Base-by-base conservation (phyloP, 2,888 invertebrate species). In the Drosophila pegasa region DNA sequence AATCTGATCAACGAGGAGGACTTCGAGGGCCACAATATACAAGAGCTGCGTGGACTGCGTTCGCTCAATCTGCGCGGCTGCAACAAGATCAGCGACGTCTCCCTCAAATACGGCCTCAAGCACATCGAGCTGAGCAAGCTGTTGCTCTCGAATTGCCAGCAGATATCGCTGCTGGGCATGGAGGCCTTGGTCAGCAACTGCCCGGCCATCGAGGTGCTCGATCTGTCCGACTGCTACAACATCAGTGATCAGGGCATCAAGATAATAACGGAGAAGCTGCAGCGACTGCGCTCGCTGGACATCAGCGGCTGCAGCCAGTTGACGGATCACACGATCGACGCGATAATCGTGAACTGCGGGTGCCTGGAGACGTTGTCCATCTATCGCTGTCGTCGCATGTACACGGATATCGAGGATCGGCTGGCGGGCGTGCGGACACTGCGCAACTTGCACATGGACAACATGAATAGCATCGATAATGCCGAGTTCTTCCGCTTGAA, bases 41-140 rank as follows among this genome's bases (percentile, higher is more conserved):
- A 93, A 33, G 92, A 93, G 33, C 82, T 95, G 14, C 93, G 92
- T 71, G 92, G 93, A 0, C 92, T 96, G 2, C 93, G 92, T 65
- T 93, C 93, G 50, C 92, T 96, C 7, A 94, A 96, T 87, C 92
- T 96, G 16, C 94, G 94, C 64, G 94, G 94, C 1, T 96, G 96
- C 87, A 95, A 94, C 75, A 94, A 94, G 90, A 94, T 96, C 56
- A 95, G 95, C 18, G 96, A 96, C 91, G 94, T 95, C 0, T 95
- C 96, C 70, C 89, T 96, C 10, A 95, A 94, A 68, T 94, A 95
- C 80, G 94, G 95, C 38, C 93, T 96, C 70, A 93, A 93, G 67
- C 95, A 95, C 83, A 93, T 93, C 52, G 95, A 95, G 90, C 92
- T 96, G 8, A 91, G 92, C 33, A 92, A 93, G 65, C 92, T 96